Base-by-base conservation (phyloP, 2,888 invertebrate genomes). In the Tenthredo mesomela region DNA sequence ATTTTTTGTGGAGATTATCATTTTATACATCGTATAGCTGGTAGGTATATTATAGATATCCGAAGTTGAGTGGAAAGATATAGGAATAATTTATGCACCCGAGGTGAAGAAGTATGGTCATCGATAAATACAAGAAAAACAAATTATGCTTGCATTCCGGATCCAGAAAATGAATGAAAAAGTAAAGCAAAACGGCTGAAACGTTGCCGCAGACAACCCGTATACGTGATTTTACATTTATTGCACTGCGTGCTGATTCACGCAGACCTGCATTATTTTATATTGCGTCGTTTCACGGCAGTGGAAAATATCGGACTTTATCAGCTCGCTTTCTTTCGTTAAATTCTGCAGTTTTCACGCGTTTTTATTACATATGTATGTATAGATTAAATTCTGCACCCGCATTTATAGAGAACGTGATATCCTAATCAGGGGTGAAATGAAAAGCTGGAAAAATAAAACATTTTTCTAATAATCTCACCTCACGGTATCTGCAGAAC, bases 401-500 rank as follows among this genome's bases (percentile, higher is more conserved):
- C 47, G 47, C 15, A 4, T 47, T 47, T 47, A 47, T 47, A 47
- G 12, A 47, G 12, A 47, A 4, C 15, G 47, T 47, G 47, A 47
- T 2, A 2, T 15, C 12, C 15, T 47, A 3, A 47, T 12, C 47
- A 47, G 12, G 47, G 47, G 47, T 15, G 47, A 1, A 75, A n/a
- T 47, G 21, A 10, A 43, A 5, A 75, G 4, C 3, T 21, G 21
- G 2, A 21, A 25, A 47, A 47, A 25, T 43, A 9, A 29, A 29
- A 29, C 6, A 18, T 6, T 54, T 61, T 61, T 61, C 21, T 10
- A 9, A 9, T 25, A 85, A 85, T 67, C 89, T 92, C 91, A 93
- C 93, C 93, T 92, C 0, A 96, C 97, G 12, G 98, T 98, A 92
- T 98, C 98, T 37, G 98, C 97, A 5, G 98, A 98, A 0, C 98